A percentile compares a stretch with the other conserved stretches of the same genome.
Conservation (phyloP, 2,888 invertebrate genomes). For the Phoronis australis region DNA sequence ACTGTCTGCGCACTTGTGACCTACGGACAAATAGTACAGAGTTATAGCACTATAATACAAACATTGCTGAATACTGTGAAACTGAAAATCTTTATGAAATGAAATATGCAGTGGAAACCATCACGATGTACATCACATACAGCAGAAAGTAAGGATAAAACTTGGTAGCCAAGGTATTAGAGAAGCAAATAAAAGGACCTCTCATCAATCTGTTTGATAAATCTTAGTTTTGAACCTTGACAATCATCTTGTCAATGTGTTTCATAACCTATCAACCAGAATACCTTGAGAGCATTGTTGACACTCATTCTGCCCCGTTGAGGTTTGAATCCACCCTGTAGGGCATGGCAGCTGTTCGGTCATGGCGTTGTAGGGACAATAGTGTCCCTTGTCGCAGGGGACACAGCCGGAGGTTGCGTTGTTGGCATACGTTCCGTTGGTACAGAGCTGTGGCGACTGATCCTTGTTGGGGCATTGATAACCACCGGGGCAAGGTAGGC, state of each 20-base stretch:
- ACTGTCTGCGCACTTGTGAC: conserved; percentile 27
- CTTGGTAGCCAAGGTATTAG: not conserved
- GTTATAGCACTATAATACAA: too few species aligned
- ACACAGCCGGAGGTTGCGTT: conserved; percentile 22
- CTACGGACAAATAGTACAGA: too few species aligned
- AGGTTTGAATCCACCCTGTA: conserved; percentile 30
- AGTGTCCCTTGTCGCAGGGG: conserved; percentile 31
- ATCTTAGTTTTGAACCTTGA: too few species aligned
- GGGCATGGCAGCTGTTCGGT: conserved; percentile 26
- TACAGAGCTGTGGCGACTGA: conserved; percentile 18
- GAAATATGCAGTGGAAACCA: too few species aligned
- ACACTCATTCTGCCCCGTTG: conserved; percentile 26
- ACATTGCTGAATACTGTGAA: too few species aligned
- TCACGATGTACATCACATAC: too few species aligned
- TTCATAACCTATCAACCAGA: not conserved
- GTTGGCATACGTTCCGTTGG: conserved; percentile 24
- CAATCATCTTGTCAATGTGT: too few species aligned
- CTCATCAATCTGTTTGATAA: not conserved
- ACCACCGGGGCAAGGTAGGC: conserved; percentile 39
- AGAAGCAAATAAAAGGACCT: not conserved
- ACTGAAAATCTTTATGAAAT: too few species aligned
- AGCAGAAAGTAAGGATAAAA: not conserved
- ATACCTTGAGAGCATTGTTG: conserved; percentile 36
- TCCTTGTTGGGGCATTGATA: conserved; percentile 23
- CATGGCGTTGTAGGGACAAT: conserved; percentile 27